phyloP scores from a whole-genome alignment of 2,888 invertebrate species.

The Diarsia mendica region DNA sequence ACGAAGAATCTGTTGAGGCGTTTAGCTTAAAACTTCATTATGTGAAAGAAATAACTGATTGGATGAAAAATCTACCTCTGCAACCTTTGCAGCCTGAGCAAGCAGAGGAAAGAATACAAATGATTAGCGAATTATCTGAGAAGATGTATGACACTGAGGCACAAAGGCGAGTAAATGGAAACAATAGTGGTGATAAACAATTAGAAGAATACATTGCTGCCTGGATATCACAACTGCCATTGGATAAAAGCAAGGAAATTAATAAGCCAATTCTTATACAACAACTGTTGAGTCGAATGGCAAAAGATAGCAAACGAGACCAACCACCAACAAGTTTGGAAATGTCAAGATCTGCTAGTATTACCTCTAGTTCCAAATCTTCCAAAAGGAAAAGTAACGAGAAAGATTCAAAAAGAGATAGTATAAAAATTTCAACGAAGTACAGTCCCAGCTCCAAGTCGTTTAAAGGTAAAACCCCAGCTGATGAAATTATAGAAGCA shows the following conservation, averaged over 20 bases:
- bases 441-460: neutral
- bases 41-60: conserved; percentile 78
- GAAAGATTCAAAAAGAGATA: neutral
- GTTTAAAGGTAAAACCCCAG: conserved; percentile 56
- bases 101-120: conserved; percentile 63
- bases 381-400: neutral
- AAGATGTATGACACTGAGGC: conserved; percentile 69
- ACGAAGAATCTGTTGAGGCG: conserved; percentile 68
- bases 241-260: conserved; percentile 70
- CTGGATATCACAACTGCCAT: conserved; percentile 76
- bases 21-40: conserved; percentile 73
- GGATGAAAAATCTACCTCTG: conserved; percentile 79
- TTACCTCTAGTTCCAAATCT: neutral
- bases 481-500: conserved; percentile 70
- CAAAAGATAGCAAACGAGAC: conserved; percentile 62
- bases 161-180: conserved; percentile 52
- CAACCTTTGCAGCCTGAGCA: conserved; percentile 64
- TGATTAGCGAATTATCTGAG: conserved; percentile 76
- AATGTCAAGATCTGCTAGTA: conserved; percentile 14
- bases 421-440: neutral
- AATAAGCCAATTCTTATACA: conserved; percentile 68
- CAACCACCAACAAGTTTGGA: neutral
- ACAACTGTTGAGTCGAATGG: conserved; percentile 76
- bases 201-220: conserved; percentile 70
- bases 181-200: conserved; percentile 61